Evolutionary conservation across 2,888 invertebrate genomes (phyloP).

Genomic region (Scrobipalpa atriplicella): DNA sequence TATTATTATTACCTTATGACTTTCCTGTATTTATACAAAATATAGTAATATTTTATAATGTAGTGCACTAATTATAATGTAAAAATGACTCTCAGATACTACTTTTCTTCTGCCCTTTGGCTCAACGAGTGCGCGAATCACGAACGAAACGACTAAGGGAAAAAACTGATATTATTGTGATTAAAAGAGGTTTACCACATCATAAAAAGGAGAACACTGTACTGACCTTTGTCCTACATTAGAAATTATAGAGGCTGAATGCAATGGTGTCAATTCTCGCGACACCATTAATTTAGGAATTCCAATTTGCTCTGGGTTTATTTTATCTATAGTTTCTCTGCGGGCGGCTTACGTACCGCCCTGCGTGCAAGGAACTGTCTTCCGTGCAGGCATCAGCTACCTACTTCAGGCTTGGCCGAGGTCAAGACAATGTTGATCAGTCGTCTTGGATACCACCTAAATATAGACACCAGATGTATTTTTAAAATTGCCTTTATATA

Average conservation of each 20-base stretch:
- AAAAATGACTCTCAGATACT: too few species aligned
- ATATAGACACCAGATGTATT: conserved; percentile 23
- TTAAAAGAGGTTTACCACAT: neutral
- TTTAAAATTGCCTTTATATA: neutral
- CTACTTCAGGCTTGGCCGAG: conserved; percentile 32
- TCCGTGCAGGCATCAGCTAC: conserved; percentile 25
- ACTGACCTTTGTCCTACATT: neutral
- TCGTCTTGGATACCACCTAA: conserved; percentile 43
- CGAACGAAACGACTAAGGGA: too few species aligned
- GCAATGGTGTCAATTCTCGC: too few species aligned
- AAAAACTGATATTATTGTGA: too few species aligned
- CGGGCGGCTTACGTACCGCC: neutral
- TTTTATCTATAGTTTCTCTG: neutral
- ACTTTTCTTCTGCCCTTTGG: too few species aligned
- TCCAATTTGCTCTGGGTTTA: too few species aligned
- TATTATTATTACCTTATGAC: too few species aligned
- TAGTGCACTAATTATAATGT: too few species aligned
- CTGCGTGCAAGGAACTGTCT: neutral
- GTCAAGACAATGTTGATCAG: conserved; percentile 39
- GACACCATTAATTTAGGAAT: too few species aligned
- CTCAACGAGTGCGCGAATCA: too few species aligned
- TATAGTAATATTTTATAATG: too few species aligned
- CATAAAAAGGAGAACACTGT: neutral
- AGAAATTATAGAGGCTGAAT: neutral
- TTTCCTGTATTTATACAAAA: too few species aligned